These are phyloP conservation scores for Drosophila subpulchrella DNA, from an alignment of 1,140 invertebrate genomes.

Conservation along the genomic window DNA sequence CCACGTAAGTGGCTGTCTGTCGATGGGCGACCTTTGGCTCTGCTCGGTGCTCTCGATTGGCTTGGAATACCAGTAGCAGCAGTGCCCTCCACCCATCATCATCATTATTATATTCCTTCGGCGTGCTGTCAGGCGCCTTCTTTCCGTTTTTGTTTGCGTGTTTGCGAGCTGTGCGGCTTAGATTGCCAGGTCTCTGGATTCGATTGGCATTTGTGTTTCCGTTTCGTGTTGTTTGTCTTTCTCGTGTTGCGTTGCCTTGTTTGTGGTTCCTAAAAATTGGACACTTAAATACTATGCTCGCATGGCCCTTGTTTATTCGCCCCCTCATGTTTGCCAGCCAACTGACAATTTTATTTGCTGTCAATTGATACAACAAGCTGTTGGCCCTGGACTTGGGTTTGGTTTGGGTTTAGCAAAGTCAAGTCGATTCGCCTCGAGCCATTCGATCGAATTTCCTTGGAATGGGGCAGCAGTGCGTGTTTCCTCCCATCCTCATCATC, in stretches of 20 bases:
- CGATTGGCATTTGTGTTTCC: constrained; percentile 29
- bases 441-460: neutral
- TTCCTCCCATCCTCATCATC: neutral
- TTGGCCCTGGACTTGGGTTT: constrained; percentile 1
- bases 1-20: constrained; percentile 49
- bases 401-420: constrained; percentile 1
- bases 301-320: constrained; percentile 57
- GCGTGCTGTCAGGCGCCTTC: constrained; percentile 60
- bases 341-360: constrained; percentile 84
- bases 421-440: neutral
- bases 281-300: constrained; percentile 72
- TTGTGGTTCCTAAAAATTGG: constrained; percentile 73
- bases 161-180: constrained; percentile 22
- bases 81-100: constrained; percentile 16
- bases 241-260: constrained; percentile 65
- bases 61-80: neutral
- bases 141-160: constrained; percentile 32
- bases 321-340: constrained; percentile 47
- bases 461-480: neutral
- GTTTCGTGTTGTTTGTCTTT: constrained; percentile 22
- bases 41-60: constrained; percentile 20
- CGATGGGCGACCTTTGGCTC: constrained; percentile 20
- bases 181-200: constrained; percentile 30
- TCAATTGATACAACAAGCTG: constrained; percentile 83
- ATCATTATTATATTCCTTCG: constrained; percentile 61